phyloP scores from a whole-genome alignment of 2,888 invertebrate species.

The Trichogramma dendrolimi region DNA sequence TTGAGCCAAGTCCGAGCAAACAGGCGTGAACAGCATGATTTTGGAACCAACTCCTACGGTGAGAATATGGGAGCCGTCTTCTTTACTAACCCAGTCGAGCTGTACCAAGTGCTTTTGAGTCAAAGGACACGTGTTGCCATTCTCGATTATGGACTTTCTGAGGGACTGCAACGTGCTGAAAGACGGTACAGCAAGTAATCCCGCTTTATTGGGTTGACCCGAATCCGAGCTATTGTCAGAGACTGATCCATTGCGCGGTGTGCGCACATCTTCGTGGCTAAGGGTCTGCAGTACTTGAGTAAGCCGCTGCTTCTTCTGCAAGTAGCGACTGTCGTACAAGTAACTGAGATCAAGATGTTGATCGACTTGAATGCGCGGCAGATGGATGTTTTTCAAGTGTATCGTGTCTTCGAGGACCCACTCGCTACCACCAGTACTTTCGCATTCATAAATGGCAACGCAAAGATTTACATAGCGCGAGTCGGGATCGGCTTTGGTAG shows the following conservation, averaged over 20 bases:
- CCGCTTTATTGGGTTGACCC: constrained; percentile 46
- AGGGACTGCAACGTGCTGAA: constrained; percentile 85
- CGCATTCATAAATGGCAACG: constrained; percentile 98
- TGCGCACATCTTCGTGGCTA: constrained; percentile 70
- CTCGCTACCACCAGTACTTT: constrained; percentile 91
- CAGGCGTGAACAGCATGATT: constrained; percentile 86
- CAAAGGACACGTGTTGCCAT: constrained; percentile 84
- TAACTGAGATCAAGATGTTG: constrained; percentile 80
- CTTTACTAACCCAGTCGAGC: constrained; percentile 98
- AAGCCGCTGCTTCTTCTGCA: constrained; percentile 77
- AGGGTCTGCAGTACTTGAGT: constrained; percentile 80
- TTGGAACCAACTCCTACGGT: constrained; percentile 94
- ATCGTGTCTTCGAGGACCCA: constrained; percentile 96
- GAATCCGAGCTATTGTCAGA: constrained; percentile 50
- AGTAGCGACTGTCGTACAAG: constrained; percentile 68
- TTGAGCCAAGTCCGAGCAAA: constrained; percentile 91
- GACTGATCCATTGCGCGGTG: constrained; percentile 58
- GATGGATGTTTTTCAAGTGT: constrained; percentile 84
- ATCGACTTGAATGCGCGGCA: constrained; percentile 77
- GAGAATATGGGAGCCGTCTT: constrained; percentile 96
- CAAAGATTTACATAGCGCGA: constrained; percentile 84
- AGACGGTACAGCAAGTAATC: constrained; percentile 80
- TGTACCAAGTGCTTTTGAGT: constrained; percentile 92
- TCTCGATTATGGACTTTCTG: constrained; percentile 83
- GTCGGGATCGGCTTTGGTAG: constrained; percentile 69